Base-by-base conservation (phyloP, 30 jellyfish, hydroid and myxozoan species). In the Aurelia sp. region DNA sequence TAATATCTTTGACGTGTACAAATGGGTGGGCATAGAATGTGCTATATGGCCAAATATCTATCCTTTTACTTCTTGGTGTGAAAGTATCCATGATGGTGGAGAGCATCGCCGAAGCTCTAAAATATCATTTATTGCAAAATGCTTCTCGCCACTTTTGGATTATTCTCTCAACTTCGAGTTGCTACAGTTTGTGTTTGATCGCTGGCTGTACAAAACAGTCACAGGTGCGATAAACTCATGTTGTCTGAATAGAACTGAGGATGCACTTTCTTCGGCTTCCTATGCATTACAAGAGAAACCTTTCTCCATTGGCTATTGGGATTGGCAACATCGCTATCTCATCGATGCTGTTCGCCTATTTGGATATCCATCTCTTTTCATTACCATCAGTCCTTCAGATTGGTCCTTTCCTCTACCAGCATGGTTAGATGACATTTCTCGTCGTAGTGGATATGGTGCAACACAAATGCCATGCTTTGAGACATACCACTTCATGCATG, bases 221-320 rank as follows among this genome's bases (percentile, higher is more conserved):
- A 30, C 75, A 4, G 75, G 75, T 12, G 75, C 75, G 8, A 18
- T 63, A 63, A 18, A 63, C 16, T 31, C 74, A 4, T 3, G 44
- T 55, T 85, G 91, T 16, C 20, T 72, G 19, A 9, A 41, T 44
- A 12, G 21, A 5, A 87, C 58, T 9, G 11, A 53, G 21, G 11
- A 3, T 31, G 20, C 35, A 8, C 30, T n/a, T 12, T 57, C 57
- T 35, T 16, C 84, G 4, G 86, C 91, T 4, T 15, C 6, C 6
- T 16, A 58, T 27, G 71, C 94, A 12, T 51, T 85, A 10, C 51
- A 35, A 13, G 51, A 31, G n/a, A n/a, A n/a, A n/a, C n/a, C n/a
- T n/a, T n/a, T n/a, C n/a, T n/a, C n/a, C n/a, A n/a, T n/a, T n/a
- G 63, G 66, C 11, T 59, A 73, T 47, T 85, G 90, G 94, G 16